These are phyloP conservation scores for Platyscapa corneri DNA, from an alignment of 1,140 invertebrate genomes.

Conservation along the genomic window DNA sequence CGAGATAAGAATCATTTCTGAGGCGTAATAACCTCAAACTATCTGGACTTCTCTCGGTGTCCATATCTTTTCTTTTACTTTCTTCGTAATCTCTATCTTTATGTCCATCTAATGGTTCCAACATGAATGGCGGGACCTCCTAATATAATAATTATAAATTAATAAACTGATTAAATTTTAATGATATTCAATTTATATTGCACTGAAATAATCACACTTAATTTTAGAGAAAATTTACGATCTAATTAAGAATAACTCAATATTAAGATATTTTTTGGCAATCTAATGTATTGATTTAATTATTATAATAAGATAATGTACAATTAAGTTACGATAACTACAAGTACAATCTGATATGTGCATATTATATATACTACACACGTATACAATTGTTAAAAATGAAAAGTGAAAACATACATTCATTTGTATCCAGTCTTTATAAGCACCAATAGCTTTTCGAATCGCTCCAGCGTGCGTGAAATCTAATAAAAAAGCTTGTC, in stretches of 20 bases:
- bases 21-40: constrained; percentile 78
- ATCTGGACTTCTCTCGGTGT: constrained; percentile 72
- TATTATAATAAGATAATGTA: too few relatives aligned
- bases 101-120: constrained; percentile 84
- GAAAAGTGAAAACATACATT: constrained; percentile 76
- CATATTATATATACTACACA: too few relatives aligned
- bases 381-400: too few relatives aligned
- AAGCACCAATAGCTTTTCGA: constrained; percentile 92
- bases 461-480: constrained; percentile 92
- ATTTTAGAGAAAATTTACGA: too few relatives aligned
- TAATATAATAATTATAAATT: constrained; percentile 64
- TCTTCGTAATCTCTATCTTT: constrained; percentile 68
- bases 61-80: constrained; percentile 61
- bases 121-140: constrained; percentile 89
- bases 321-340: too few relatives aligned
- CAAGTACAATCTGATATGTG: too few relatives aligned
- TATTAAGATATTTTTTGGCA: too few relatives aligned
- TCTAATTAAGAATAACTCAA: too few relatives aligned
- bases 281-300: too few relatives aligned
- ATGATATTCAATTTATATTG: too few relatives aligned
- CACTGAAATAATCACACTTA: too few relatives aligned
- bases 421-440: constrained; percentile 97
- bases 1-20: constrained; percentile 88
- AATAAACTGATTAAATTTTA: background rate
- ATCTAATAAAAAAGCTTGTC: constrained; percentile 93